These are phyloP conservation scores for Drosophila atripex DNA, from an alignment of 2,888 invertebrate species.

Conservation along the genomic window DNA sequence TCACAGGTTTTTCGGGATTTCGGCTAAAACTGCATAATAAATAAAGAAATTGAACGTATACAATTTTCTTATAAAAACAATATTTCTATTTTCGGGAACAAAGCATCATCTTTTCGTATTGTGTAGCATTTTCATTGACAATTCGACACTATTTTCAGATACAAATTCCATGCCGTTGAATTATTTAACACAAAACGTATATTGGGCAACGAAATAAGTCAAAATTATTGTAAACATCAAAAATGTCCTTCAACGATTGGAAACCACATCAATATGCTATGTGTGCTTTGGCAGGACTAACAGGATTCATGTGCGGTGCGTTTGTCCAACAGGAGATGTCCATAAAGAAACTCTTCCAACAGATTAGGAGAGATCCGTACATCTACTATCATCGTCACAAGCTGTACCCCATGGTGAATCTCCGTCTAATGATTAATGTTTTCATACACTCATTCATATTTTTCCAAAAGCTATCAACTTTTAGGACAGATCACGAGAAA, in stretches of 20 bases:
- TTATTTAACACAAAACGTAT: neutral
- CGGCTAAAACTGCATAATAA: conserved; percentile 1
- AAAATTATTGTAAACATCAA: conserved; percentile 33
- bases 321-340: conserved; percentile 62
- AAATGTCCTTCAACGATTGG: conserved; percentile 38
- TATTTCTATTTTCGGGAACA: neutral
- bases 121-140: neutral
- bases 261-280: conserved; percentile 42
- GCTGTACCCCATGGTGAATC: conserved; percentile 55
- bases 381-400: conserved; percentile 61
- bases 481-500: conserved; percentile 54
- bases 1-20: conserved; percentile 68
- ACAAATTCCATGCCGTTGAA: conserved; percentile 2
- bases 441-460: neutral
- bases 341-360: conserved; percentile 42
- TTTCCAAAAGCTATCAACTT: conserved; percentile 50
- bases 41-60: neutral
- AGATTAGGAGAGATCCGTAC: conserved; percentile 56
- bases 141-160: neutral
- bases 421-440: neutral
- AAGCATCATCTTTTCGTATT: neutral
- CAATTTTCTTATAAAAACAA: neutral
- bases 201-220: neutral
- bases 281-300: conserved; percentile 53
- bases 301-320: conserved; percentile 60